Base-by-base conservation (phyloP, 2,888 invertebrate species). In the Stenodema calcarata region DNA sequence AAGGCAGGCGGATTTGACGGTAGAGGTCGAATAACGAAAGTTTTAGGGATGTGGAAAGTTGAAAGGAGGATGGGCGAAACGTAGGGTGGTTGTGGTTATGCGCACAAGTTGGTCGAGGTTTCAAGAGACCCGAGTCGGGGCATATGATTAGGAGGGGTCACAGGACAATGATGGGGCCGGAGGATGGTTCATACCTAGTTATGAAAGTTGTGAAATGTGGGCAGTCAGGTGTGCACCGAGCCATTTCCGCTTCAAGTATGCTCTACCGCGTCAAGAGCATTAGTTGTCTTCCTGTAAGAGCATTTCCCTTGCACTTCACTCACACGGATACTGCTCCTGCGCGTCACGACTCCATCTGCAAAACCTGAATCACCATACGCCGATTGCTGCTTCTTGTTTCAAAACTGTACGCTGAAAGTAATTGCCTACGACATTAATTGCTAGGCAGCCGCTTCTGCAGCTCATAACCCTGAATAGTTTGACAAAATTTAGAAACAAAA, bases 161-260 rank as follows among this genome's bases (percentile, higher is more conserved):
- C 30, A 35, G 73, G 35, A 73, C 73, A 73, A 73, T 73, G 73
- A 73, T 35, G 73, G 30, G 73, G 14, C 73, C 35, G 73, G 7
- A 18, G 73, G 35, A 35, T 30, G 73, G 30, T 30, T 73, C 73
- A 73, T 73, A 73, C 73, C 73, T 35, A 73, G 73, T 73, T 73
- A 73, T 73, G 73, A 73, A 73, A 73, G 73, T 73, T 73, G 73
- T 73, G 73, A 73, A 73, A 73, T 73, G 73, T 73, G 73, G 73
- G 73, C 73, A 73, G 73, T 73, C 73, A 73, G 73, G 73, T 73
- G 73, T 73, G 28, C 16, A 73, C 73, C 73, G 9, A 41, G 73
- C 73, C 73, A 73, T 73, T 73, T 73, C 73, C 73, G 73, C 35
- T 73, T 73, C 73, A 35, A 73, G 35, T 73, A 41, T 41, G 35